A percentile compares a stretch with the other conserved stretches of the same genome.
Evolutionary conservation across 2,113 vertebrate species (phyloP).

Genomic region (Zapus hudsonius): DNA sequence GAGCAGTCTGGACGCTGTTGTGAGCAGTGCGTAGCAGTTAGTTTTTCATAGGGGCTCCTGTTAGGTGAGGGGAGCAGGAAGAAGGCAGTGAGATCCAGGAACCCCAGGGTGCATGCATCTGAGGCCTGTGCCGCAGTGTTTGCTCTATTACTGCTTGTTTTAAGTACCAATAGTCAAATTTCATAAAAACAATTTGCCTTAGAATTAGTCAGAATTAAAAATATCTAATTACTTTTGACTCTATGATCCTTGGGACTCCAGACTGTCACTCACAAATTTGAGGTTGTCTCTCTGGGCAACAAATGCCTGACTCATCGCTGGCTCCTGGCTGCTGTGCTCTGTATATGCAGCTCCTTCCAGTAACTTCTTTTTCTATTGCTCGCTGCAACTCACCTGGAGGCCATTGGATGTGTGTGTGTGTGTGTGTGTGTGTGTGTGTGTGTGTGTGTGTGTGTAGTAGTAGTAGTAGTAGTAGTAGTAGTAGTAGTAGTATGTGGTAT

Average conservation of each 20-base stretch:
- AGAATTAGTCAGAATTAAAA: conserved; percentile 12
- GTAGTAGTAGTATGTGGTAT: too few relatives aligned
- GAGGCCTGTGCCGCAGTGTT: background rate
- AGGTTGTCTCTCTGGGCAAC: background rate
- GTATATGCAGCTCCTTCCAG: background rate
- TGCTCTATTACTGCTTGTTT: background rate
- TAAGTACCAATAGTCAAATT: background rate
- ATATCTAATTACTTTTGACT: conserved; percentile 7
- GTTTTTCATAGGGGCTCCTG: background rate
- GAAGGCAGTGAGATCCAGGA: background rate
- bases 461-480: too few relatives aligned
- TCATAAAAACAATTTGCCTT: background rate
- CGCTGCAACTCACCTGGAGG: background rate
- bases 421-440: too few relatives aligned
- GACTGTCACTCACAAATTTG: background rate
- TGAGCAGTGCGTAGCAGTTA: background rate
- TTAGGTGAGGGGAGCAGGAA: background rate
- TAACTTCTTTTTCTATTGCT: background rate
- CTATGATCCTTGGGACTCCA: background rate
- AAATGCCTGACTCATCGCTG: rapidly evolving
- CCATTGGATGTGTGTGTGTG: too few relatives aligned
- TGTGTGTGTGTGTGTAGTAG: too few relatives aligned
- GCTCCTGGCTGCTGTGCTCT: background rate
- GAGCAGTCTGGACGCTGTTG: background rate
- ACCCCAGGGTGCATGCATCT: background rate